phyloP scores from a whole-genome alignment of 2,113 vertebrate genomes.

The Trichechus manatus region DNA sequence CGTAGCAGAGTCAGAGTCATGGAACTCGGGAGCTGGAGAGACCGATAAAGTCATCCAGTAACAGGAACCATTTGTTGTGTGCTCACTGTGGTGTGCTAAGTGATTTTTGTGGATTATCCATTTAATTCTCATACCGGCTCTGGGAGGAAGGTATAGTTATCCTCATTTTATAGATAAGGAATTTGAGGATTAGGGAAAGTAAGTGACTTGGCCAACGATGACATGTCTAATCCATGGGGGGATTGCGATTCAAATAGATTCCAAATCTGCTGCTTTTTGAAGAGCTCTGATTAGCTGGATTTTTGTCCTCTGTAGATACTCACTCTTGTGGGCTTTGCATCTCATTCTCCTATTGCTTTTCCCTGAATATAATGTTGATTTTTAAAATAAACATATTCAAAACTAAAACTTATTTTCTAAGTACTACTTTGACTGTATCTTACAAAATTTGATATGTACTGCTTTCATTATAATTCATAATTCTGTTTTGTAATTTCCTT shows the following conservation, averaged over 20 bases:
- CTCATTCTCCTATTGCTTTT: neutral
- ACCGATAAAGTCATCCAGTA: neutral
- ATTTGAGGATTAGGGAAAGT: neutral
- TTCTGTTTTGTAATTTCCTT: constrained; percentile 47
- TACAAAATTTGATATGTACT: neutral
- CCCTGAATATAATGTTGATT: neutral
- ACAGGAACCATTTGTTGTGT: neutral
- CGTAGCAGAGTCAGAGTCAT: neutral
- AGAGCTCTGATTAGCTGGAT: neutral
- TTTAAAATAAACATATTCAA: constrained; percentile 16
- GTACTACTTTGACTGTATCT: neutral
- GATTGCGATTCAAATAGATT: neutral
- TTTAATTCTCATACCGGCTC: neutral
- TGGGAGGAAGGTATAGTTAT: neutral
- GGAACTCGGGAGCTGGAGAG: neutral
- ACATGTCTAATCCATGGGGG: neutral
- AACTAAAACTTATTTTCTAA: constrained; percentile 29
- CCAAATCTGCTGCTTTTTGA: neutral
- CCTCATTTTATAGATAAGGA: constrained; percentile 10
- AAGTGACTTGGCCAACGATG: neutral
- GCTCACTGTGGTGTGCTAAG: neutral
- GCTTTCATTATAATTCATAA: constrained; percentile 5
- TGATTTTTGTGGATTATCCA: neutral
- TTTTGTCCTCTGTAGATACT: neutral
- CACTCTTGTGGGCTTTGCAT: neutral